A percentile compares a stretch with the other conserved stretches of the same genome.
Evolutionary conservation across 2,888 invertebrate genomes (phyloP).

Genomic region (Microctonus brassicae): DNA sequence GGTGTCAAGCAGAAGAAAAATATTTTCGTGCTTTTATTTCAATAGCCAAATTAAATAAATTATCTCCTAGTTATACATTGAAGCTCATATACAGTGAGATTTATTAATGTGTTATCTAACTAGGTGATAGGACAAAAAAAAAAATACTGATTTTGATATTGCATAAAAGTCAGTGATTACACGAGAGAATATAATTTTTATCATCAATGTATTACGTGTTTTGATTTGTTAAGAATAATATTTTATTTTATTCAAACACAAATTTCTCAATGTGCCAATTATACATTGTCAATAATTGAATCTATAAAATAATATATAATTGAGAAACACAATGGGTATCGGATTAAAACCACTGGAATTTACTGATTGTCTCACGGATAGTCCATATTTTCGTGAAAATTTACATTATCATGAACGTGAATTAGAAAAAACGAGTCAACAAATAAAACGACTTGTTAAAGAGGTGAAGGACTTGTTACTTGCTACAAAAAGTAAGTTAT

Average conservation of each 20-base stretch:
- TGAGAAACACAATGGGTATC: conserved; percentile 76
- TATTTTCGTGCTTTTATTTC: no score
- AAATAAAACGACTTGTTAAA: conserved; percentile 96
- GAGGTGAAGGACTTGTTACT: conserved; percentile 96
- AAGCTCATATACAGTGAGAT: no score
- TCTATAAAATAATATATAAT: neutral
- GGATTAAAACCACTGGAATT: conserved; percentile 96
- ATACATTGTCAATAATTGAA: neutral
- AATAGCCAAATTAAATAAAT: no score
- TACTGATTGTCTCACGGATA: conserved; percentile 97
- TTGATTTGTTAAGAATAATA: neutral
- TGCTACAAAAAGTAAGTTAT: conserved; percentile 90
- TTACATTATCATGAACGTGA: conserved; percentile 97
- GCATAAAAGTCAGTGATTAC: no score
- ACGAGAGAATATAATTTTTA: neutral
- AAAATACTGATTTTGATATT: no score
- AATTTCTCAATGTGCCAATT: neutral
- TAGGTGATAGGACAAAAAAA: no score
- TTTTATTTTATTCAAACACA: conserved; percentile 7
- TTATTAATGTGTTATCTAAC: no score
- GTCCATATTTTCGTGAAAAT: conserved; percentile 97
- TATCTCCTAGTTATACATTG: no score
- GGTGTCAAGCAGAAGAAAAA: no score
- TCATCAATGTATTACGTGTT: neutral
- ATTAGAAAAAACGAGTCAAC: conserved; percentile 95